Percentiles rank a stretch among this genome's conserved stretches.
These are phyloP conservation scores for Drosophila maculinotata DNA, from an alignment of 2,888 invertebrate species.

Conservation along the genomic window DNA sequence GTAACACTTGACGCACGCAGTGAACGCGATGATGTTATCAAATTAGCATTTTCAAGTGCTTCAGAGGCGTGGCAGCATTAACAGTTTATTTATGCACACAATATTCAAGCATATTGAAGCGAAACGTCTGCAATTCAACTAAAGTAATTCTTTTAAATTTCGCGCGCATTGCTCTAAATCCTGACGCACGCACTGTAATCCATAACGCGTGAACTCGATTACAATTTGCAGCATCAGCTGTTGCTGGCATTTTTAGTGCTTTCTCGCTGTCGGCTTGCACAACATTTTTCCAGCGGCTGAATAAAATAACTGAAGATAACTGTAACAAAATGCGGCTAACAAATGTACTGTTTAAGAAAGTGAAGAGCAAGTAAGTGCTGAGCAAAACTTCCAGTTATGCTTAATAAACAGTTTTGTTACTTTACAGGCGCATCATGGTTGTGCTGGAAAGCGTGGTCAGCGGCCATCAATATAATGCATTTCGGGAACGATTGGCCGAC, in stretches of 20 bases:
- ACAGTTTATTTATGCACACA: too few relatives aligned
- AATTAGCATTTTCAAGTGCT: too few relatives aligned
- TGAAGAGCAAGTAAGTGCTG: slow-evolving; percentile 92
- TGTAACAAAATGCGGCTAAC: slow-evolving; percentile 87
- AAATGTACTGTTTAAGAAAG: slow-evolving; percentile 89
- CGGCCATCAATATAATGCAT: slow-evolving; percentile 89
- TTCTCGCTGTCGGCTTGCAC: slow-evolving; percentile 54
- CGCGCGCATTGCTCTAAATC: slow-evolving; percentile 1
- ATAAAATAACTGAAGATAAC: background rate
- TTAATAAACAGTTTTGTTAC: background rate
- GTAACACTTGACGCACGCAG: background rate
- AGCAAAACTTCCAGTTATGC: fast-evolving
- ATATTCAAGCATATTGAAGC: background rate
- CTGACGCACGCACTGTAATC: background rate
- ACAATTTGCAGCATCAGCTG: slow-evolving; percentile 36
- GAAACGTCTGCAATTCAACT: too few relatives aligned
- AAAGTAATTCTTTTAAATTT: background rate
- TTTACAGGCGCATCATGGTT: slow-evolving; percentile 90
- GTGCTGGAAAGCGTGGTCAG: slow-evolving; percentile 91
- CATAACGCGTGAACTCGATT: background rate
- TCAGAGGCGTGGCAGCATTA: too few relatives aligned
- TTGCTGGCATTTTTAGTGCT: slow-evolving; percentile 19
- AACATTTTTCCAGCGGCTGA: slow-evolving; percentile 49
- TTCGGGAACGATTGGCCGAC: slow-evolving; percentile 91
- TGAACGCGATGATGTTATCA: slow-evolving; percentile 1